A percentile compares a stretch with the other conserved stretches of the same genome.
Conservation (phyloP, 2,113 vertebrate genomes). For the Xenus cinereus region DNA sequence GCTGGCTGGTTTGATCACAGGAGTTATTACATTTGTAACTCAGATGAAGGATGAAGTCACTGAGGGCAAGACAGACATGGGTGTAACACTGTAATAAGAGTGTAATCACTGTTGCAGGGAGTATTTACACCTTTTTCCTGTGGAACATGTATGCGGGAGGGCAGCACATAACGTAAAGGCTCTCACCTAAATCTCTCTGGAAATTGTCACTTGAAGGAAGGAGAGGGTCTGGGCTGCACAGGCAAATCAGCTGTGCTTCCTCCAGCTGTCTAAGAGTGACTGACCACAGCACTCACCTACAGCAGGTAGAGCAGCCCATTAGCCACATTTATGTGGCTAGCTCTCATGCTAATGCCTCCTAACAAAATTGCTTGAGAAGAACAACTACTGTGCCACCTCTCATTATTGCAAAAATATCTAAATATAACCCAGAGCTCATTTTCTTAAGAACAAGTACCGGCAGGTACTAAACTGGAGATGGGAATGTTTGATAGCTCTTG, state of each 20-base stretch:
- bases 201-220: not conserved
- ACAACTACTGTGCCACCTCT: not conserved
- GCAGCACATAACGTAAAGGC: not conserved
- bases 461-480: constrained; percentile 2
- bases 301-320: not conserved
- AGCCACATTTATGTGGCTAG: not conserved
- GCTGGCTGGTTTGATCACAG: constrained; percentile 46
- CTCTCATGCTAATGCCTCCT: not conserved
- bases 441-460: constrained; percentile 6
- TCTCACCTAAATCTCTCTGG: not conserved
- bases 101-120: not conserved
- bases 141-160: not conserved
- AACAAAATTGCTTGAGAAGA: not conserved
- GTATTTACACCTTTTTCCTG: not conserved
- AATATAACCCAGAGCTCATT: constrained; percentile 36
- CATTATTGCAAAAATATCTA: not conserved
- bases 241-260: not conserved
- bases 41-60: constrained; percentile 34
- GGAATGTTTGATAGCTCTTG: not conserved
- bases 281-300: not conserved
- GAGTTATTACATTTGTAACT: constrained; percentile 22
- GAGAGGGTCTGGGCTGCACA: not conserved
- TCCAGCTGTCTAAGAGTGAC: not conserved
- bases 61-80: constrained; percentile 16
- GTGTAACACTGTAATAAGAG: not conserved